phyloP scores from a whole-genome alignment of 2,888 invertebrate genomes.

The Eueremaeus valkanovi region DNA sequence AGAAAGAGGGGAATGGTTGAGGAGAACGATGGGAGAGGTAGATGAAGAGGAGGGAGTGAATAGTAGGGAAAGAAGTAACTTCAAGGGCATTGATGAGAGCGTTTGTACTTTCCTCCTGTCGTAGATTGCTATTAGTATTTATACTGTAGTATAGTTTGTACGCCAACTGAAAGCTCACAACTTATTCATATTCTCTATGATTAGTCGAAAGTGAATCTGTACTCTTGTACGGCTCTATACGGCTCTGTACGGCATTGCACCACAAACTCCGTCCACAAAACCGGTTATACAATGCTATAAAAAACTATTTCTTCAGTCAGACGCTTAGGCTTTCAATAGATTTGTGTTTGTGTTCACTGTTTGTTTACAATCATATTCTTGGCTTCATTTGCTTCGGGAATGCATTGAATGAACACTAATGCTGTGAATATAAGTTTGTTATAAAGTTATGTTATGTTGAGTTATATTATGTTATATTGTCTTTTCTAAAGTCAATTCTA shows the following conservation, averaged over 20 bases:
- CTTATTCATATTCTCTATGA: background rate
- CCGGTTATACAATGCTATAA: background rate
- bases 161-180: too few species aligned
- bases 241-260: constrained; percentile 4
- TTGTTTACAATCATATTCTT: background rate
- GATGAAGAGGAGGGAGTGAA: background rate
- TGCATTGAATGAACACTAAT: background rate
- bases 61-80: background rate
- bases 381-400: background rate
- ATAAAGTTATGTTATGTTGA: too few species aligned
- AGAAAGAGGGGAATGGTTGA: background rate
- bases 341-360: constrained; percentile 6
- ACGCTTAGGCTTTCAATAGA: background rate
- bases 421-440: background rate
- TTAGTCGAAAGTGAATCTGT: background rate
- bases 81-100: constrained; percentile 16
- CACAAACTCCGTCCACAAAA: background rate
- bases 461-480: too few species aligned
- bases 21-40: background rate
- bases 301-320: background rate
- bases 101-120: constrained; percentile 21
- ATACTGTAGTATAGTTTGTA: too few species aligned
- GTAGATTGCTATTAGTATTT: background rate
- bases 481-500: background rate
- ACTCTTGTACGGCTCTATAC: too few species aligned